Percentiles rank a stretch among this genome's conserved stretches.
Conservation (phyloP, 2,888 invertebrate species). For the Trissoscelio sp. region DNA sequence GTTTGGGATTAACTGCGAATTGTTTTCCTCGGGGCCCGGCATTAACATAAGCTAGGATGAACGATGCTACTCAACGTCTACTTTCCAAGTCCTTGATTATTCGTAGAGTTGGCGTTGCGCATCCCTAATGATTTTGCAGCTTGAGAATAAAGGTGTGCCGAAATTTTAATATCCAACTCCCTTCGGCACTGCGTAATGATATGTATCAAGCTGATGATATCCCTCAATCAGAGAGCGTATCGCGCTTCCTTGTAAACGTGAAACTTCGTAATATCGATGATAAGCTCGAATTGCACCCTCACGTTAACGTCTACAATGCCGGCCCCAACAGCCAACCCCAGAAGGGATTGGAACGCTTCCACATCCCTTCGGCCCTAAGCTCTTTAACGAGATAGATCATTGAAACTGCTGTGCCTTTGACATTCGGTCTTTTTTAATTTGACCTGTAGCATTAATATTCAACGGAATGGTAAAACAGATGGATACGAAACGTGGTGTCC, state of each 20-base stretch:
- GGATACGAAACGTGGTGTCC: too few relatives aligned
- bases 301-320: slow-evolving; percentile 79
- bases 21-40: slow-evolving; percentile 80
- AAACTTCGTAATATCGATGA: slow-evolving; percentile 80
- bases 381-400: slow-evolving; percentile 80
- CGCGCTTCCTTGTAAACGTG: slow-evolving; percentile 70
- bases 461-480: slow-evolving; percentile 40
- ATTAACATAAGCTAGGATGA: slow-evolving; percentile 84
- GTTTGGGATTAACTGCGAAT: slow-evolving; percentile 83
- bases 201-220: slow-evolving; percentile 56
- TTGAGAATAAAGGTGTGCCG: background rate
- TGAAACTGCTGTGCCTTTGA: slow-evolving; percentile 66
- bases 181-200: slow-evolving; percentile 42
- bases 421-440: slow-evolving; percentile 50
- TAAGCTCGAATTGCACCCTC: slow-evolving; percentile 78
- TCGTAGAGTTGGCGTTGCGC: slow-evolving; percentile 72
- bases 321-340: slow-evolving; percentile 73
- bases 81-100: slow-evolving; percentile 76
- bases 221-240: slow-evolving; percentile 61
- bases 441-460: slow-evolving; percentile 20
- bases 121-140: slow-evolving; percentile 74
- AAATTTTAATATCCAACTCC: background rate
- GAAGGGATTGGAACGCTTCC: slow-evolving; percentile 66
- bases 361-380: slow-evolving; percentile 74
- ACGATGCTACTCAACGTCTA: slow-evolving; percentile 75